Base-by-base conservation (phyloP, 1,140 invertebrate species). In the Psix sp. region DNA sequence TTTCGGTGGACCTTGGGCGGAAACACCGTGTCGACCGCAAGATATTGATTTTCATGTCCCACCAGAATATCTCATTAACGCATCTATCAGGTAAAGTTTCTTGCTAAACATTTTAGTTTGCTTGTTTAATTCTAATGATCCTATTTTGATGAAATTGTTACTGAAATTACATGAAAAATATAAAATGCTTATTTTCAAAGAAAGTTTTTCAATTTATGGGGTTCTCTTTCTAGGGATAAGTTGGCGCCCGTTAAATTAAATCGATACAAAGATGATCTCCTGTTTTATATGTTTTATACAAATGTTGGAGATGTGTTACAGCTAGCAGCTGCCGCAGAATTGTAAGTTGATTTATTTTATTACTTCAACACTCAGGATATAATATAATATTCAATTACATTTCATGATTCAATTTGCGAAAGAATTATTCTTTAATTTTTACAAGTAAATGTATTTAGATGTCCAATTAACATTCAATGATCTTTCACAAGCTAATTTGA, bases 221-320 rank as follows among this genome's bases (percentile, higher is more conserved):
- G 43, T 57, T 43, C 80, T 56, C 65, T 15, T 86, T 87, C 36
- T 78, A 92, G 94, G 89, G 95, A 96, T 88, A 96, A 99, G 89
- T 89, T 99, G 83, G 95, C 97, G 59, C 94, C 95, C 77, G 91
- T 99, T 81, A 96, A 98, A 89, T 89, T 99, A 82, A 96, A 94
- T 88, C 93, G 97, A 88, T 98, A 99, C 89, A 97, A 98, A 86
- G 98, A 99, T 88, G 98, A 99, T 90, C 90, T 99, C 79, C 90
- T 99, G 75, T 99, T 99, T 91, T 99, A 97, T 89, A 92, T 99
- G 87, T 99, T 99, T 90, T 99, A 99, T 88, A 98, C 97, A 88
- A 98, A 97, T 89, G 95, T 97, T 79, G 96, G 97, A 78, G 98
- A 99, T 90, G 92, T 97, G 70, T 91, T 99, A 88, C 98, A 99